phyloP scores from a whole-genome alignment of 2,113 vertebrate species.

The Paracanthobrama guichenoti region DNA sequence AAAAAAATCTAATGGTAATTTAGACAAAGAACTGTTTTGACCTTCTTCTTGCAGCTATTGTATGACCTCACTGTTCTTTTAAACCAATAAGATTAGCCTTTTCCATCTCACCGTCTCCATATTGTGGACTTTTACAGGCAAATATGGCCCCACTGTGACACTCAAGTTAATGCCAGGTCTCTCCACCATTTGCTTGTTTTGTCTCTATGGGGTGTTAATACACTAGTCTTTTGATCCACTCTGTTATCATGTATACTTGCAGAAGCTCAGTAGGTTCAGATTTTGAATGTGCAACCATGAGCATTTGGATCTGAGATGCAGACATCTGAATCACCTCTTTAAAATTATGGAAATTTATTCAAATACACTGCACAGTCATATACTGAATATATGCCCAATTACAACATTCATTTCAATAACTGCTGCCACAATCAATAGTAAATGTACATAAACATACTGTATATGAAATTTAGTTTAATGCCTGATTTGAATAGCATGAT shows the following conservation, averaged over 20 bases:
- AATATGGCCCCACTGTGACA: not conserved
- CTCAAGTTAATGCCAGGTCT: not conserved
- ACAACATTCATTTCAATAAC: not conserved
- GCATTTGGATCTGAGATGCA: not conserved
- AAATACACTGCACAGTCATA: not conserved
- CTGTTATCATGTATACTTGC: constrained; percentile 38
- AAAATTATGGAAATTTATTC: not conserved
- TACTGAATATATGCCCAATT: not conserved
- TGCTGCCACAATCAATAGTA: not conserved
- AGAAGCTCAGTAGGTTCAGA: not conserved
- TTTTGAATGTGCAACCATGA: constrained; percentile 1
- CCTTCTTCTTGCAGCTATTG: not conserved
- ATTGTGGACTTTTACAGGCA: not conserved
- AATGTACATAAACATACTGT: not conserved
- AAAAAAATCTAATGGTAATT: not conserved
- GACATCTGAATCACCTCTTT: not conserved
- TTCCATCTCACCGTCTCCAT: not conserved
- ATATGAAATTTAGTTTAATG: not conserved
- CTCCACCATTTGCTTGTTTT: constrained; percentile 42
- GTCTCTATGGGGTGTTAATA: constrained; percentile 58
- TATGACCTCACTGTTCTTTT: not conserved
- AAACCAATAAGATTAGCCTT: not conserved
- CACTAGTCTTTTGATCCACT: constrained; percentile 28
- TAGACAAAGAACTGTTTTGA: not conserved
- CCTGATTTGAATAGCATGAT: not conserved